A percentile compares a stretch with the other conserved stretches of the same genome.
Conservation (phyloP, 1,140 invertebrate genomes). For the Sipha flava region DNA sequence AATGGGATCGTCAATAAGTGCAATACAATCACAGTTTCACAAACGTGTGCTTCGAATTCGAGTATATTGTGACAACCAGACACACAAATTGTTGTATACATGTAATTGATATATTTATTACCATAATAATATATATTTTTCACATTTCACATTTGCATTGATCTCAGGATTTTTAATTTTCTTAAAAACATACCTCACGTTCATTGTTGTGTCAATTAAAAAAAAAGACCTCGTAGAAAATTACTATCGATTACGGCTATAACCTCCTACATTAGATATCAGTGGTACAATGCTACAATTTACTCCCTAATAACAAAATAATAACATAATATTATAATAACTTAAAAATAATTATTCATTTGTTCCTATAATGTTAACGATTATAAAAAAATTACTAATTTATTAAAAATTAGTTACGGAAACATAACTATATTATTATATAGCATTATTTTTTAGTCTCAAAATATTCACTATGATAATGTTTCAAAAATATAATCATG, state of each 20-base stretch:
- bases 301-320: too few relatives aligned
- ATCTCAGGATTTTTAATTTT: background rate
- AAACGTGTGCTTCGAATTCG: background rate
- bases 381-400: too few relatives aligned
- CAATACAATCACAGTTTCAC: background rate
- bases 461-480: too few relatives aligned
- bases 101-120: constrained; percentile 20
- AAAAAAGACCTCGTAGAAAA: background rate
- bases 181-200: background rate
- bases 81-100: constrained; percentile 21
- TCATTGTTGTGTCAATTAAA: background rate
- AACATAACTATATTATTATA: too few relatives aligned
- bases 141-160: background rate
- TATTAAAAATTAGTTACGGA: too few relatives aligned
- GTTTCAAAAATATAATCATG: too few relatives aligned
- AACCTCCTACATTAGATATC: background rate
- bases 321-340: too few relatives aligned
- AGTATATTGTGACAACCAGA: background rate
- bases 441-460: too few relatives aligned
- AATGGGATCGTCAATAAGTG: background rate
- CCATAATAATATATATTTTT: background rate
- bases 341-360: too few relatives aligned
- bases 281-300: constrained; percentile 25
- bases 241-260: background rate
- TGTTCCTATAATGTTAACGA: too few relatives aligned